phyloP scores from a whole-genome alignment of 2,113 vertebrate species.

The Clarias macrocephalus region DNA sequence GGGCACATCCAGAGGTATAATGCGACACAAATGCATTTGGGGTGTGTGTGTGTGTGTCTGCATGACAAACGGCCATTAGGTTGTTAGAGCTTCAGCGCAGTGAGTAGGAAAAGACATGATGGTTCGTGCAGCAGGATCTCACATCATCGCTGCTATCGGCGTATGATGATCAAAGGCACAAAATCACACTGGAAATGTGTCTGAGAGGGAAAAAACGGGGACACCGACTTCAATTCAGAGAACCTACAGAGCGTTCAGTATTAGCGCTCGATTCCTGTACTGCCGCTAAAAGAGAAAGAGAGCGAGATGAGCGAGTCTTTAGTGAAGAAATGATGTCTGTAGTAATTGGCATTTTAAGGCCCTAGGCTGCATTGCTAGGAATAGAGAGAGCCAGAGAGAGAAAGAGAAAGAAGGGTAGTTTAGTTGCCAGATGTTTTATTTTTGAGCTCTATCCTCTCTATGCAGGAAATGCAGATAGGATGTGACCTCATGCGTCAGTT shows the following conservation, averaged over 20 bases:
- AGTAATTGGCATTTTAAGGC: constrained; percentile 8
- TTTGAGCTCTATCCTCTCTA: not conserved
- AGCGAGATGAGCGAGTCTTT: not conserved
- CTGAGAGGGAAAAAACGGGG: constrained; percentile 1
- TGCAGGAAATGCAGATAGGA: constrained; percentile 54
- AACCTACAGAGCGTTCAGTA: not conserved
- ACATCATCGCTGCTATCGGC: constrained; percentile 16
- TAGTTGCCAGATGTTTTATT: constrained; percentile 10
- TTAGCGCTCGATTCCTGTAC: constrained; percentile 9
- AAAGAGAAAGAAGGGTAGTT: not conserved
- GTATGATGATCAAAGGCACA: constrained; percentile 17
- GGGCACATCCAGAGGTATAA: not conserved
- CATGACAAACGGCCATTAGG: not conserved
- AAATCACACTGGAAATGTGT: constrained; percentile 33
- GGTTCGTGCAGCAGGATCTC: constrained; percentile 16
- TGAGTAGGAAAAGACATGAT: not conserved
- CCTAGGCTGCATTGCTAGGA: not conserved
- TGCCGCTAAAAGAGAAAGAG: not conserved
- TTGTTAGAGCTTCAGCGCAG: not conserved
- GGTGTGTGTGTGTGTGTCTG: constrained; percentile 15
- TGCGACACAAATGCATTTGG: constrained; percentile 8
- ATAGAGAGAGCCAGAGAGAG: constrained; percentile 9
- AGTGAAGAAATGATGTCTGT: not conserved
- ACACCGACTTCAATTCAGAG: not conserved
- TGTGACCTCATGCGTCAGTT: constrained; percentile 24